Conservation (phyloP, 64 coral and sea anemone species). For the Acropora tenuis region DNA sequence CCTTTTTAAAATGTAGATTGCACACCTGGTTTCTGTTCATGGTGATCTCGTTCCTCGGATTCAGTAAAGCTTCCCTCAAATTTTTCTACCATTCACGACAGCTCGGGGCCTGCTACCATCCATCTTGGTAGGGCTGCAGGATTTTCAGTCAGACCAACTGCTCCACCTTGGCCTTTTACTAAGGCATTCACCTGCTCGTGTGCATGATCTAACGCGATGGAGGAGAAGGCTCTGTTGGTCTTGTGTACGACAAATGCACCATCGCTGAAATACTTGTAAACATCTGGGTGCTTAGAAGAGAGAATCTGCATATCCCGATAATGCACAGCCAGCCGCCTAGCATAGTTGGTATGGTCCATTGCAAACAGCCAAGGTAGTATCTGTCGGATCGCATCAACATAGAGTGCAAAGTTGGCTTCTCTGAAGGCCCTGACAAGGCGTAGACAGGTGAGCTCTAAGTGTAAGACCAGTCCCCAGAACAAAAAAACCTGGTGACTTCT, state of each 20-base stretch:
- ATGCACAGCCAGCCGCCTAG: slow-evolving; percentile 31
- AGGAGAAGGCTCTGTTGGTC: slow-evolving; percentile 56
- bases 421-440: slow-evolving; percentile 24
- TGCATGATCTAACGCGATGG: slow-evolving; percentile 37
- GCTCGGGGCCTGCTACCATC: slow-evolving; percentile 41
- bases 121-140: slow-evolving; percentile 36
- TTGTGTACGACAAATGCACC: slow-evolving; percentile 59
- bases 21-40: slow-evolving; percentile 36
- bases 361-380: slow-evolving; percentile 46
- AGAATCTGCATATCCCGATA: slow-evolving; percentile 15
- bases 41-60: background rate
- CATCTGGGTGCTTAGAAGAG: slow-evolving; percentile 32
- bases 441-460: slow-evolving; percentile 29
- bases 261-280: slow-evolving; percentile 50
- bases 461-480: background rate
- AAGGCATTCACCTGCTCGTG: slow-evolving; percentile 47
- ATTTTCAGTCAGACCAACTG: slow-evolving; percentile 43
- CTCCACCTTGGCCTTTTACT: slow-evolving; percentile 52
- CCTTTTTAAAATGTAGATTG: slow-evolving; percentile 32
- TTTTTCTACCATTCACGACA: slow-evolving; percentile 37
- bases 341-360: slow-evolving; percentile 28
- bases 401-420: slow-evolving; percentile 34
- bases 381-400: slow-evolving; percentile 30
- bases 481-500: background rate
- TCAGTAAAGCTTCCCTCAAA: slow-evolving; percentile 11